These are phyloP conservation scores for Caenorhabditis sp. DNA, from an alignment of 2,888 invertebrate genomes.

Conservation along the genomic window DNA sequence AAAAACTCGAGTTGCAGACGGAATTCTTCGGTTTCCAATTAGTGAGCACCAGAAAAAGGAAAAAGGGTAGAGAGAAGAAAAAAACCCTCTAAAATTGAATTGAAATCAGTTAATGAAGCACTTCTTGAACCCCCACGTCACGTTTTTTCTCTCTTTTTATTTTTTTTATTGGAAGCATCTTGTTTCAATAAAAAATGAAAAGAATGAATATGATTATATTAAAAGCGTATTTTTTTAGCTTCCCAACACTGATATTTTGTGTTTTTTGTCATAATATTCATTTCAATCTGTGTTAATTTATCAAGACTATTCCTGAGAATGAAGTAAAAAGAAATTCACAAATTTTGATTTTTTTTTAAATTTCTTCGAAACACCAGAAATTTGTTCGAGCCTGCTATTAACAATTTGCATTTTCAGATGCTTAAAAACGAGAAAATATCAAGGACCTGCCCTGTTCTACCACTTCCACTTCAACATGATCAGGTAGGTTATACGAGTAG, in stretches of 20 bases:
- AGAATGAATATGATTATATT: slow-evolving; percentile 1
- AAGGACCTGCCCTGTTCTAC: neutral
- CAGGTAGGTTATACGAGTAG: neutral
- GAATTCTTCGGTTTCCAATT: neutral
- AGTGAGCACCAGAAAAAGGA: neutral
- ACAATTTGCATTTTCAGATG: neutral
- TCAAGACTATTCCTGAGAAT: neutral
- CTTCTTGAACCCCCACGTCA: slow-evolving; percentile 4
- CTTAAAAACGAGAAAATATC: neutral
- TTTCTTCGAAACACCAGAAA: neutral
- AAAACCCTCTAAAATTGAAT: slow-evolving; percentile 1
- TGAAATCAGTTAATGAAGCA: slow-evolving; percentile 5
- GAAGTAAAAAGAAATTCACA: neutral
- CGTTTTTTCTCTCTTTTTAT: neutral
- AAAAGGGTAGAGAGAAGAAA: neutral
- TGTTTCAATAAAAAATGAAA: neutral
- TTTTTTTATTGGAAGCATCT: neutral
- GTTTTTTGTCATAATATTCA: neutral
- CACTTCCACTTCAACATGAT: neutral
- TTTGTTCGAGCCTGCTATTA: neutral
- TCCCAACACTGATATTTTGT: neutral
- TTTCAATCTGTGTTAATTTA: too few species aligned
- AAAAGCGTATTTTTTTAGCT: neutral
- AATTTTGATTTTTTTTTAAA: neutral
- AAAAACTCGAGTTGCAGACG: neutral